Evolutionary conservation across 2,113 vertebrate species (phyloP).

Genomic region (Cathartes aura): DNA sequence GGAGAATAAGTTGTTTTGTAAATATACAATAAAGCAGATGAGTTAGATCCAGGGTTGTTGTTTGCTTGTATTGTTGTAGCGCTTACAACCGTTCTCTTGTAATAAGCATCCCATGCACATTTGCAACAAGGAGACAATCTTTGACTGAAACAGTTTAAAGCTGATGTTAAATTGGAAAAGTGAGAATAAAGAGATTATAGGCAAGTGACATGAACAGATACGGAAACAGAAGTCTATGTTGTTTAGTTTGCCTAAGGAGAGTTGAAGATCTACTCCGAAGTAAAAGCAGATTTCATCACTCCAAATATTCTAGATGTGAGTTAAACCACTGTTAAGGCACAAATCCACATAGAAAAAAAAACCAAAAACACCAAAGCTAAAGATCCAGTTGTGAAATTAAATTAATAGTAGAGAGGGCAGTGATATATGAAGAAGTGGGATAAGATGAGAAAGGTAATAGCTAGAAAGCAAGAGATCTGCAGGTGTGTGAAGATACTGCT

Average conservation of each 20-base stretch:
- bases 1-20: background rate
- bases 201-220: background rate
- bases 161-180: background rate
- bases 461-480: background rate
- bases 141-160: background rate
- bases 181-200: background rate
- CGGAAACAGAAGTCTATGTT: background rate
- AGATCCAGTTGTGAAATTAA: background rate
- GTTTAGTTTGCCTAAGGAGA: background rate
- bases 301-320: background rate
- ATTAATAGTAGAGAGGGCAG: background rate
- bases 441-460: background rate
- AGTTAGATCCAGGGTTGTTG: background rate
- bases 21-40: background rate
- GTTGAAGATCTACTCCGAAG: rapidly evolving
- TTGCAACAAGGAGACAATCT: background rate
- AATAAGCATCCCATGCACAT: background rate
- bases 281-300: background rate
- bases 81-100: background rate
- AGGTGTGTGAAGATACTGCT: background rate
- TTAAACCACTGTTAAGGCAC: background rate
- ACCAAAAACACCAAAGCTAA: background rate
- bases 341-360: background rate
- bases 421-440: background rate
- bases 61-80: background rate